Percentiles rank a stretch among this genome's conserved stretches.
Conservation (phyloP, 2,888 invertebrate genomes). For the Macrosoma leucophasiata region DNA sequence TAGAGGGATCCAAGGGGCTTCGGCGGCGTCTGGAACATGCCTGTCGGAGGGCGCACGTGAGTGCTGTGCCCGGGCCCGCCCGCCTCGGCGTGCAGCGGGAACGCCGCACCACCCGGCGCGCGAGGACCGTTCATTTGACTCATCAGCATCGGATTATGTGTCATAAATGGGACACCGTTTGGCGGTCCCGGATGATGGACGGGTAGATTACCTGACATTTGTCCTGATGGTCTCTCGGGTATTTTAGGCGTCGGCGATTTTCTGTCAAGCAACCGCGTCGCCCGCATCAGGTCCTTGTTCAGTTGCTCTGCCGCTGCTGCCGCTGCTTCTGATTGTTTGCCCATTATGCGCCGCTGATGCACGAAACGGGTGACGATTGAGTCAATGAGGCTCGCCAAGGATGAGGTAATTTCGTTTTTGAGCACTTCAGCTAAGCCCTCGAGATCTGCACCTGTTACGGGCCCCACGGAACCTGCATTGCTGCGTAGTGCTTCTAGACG, state of each 20-base stretch:
- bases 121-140: slow-evolving; percentile 77
- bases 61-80: slow-evolving; percentile 58
- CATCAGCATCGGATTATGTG: slow-evolving; percentile 64
- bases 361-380: slow-evolving; percentile 90
- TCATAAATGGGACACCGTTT: slow-evolving; percentile 65
- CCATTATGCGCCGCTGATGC: slow-evolving; percentile 84
- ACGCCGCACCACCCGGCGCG: slow-evolving; percentile 78
- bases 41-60: slow-evolving; percentile 78
- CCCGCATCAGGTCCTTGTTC: slow-evolving; percentile 88
- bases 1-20: slow-evolving; percentile 83
- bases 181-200: slow-evolving; percentile 65
- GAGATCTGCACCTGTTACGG: slow-evolving; percentile 85
- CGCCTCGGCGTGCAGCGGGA: slow-evolving; percentile 82
- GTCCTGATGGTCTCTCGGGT: slow-evolving; percentile 76
- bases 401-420: slow-evolving; percentile 91
- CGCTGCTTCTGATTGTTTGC: slow-evolving; percentile 86
- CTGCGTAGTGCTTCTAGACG: slow-evolving; percentile 85
- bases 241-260: slow-evolving; percentile 87
- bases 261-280: slow-evolving; percentile 87
- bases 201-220: slow-evolving; percentile 75
- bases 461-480: slow-evolving; percentile 79
- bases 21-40: slow-evolving; percentile 90
- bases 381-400: slow-evolving; percentile 89
- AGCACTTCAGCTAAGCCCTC: slow-evolving; percentile 93
- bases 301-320: slow-evolving; percentile 88